These are phyloP conservation scores for Caenorhabditis japonica DNA, from an alignment of 2,888 invertebrate genomes.

Conservation along the genomic window DNA sequence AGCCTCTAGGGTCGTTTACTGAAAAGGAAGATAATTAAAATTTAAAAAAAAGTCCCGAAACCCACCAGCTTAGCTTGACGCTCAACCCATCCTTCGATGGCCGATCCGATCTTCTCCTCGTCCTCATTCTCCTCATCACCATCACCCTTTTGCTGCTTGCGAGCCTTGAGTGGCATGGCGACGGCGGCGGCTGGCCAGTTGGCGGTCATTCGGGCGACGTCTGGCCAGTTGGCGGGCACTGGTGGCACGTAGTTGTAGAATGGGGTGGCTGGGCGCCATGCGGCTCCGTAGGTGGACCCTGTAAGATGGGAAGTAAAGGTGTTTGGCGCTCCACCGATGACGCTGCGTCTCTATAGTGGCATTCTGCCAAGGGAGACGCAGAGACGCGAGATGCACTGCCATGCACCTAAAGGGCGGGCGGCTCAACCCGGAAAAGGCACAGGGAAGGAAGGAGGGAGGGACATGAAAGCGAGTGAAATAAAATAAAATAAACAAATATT, in stretches of 20 bases:
- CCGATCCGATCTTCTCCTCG: slow-evolving; percentile 64
- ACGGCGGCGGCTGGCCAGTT: slow-evolving; percentile 73
- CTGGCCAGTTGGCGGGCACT: slow-evolving; percentile 76
- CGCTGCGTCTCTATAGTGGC: not conserved
- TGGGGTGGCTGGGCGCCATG: slow-evolving; percentile 76
- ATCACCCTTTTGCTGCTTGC: slow-evolving; percentile 44
- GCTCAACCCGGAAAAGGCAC: too few species aligned
- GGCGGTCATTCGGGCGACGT: slow-evolving; percentile 66
- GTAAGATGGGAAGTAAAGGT: slow-evolving; percentile 4
- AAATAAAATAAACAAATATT: slow-evolving; percentile 30
- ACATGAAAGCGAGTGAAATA: too few species aligned
- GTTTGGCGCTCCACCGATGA: not conserved
- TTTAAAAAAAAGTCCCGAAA: too few species aligned
- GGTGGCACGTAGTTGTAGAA: slow-evolving; percentile 78
- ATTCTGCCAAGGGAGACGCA: too few species aligned
- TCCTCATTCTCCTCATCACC: slow-evolving; percentile 60
- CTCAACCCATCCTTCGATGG: slow-evolving; percentile 70
- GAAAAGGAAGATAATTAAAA: too few species aligned
- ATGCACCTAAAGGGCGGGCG: too few species aligned
- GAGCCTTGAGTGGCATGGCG: slow-evolving; percentile 65
- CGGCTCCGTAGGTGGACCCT: slow-evolving; percentile 77
- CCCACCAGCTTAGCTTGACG: slow-evolving; percentile 62
- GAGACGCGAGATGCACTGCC: too few species aligned
- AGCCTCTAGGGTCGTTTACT: slow-evolving; percentile 22
- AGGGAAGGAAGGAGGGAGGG: too few species aligned